Conservation (phyloP, 2,888 invertebrate species). For the Erynnis tages region DNA sequence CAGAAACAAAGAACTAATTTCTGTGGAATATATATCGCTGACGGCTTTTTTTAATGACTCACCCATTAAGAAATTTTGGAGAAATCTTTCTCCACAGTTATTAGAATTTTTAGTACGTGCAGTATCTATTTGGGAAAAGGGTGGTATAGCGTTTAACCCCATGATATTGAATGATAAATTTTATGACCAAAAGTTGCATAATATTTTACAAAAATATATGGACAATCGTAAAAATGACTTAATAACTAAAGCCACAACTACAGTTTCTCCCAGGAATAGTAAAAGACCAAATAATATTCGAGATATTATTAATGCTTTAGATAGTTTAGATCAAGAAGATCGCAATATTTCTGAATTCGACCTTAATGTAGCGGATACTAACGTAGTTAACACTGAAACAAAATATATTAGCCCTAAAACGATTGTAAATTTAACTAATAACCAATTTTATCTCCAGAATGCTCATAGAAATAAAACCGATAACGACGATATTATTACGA, state of each 20-base stretch:
- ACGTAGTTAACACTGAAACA: slow-evolving; percentile 2
- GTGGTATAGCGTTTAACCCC: slow-evolving; percentile 67
- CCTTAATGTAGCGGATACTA: slow-evolving; percentile 54
- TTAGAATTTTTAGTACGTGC: slow-evolving; percentile 59
- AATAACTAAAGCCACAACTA: slow-evolving; percentile 25
- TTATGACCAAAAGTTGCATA: slow-evolving; percentile 52
- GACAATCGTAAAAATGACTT: not conserved
- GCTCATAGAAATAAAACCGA: too few relatives aligned
- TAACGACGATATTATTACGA: not conserved
- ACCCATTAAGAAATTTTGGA: slow-evolving; percentile 59
- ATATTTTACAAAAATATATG: slow-evolving; percentile 46
- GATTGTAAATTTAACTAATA: too few relatives aligned
- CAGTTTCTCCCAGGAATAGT: slow-evolving; percentile 29
- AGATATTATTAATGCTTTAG: slow-evolving; percentile 64
- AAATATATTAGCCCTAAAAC: too few relatives aligned
- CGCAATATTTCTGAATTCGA: slow-evolving; percentile 41
- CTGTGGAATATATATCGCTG: slow-evolving; percentile 50
- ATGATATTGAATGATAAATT: slow-evolving; percentile 52
- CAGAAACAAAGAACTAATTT: slow-evolving; percentile 34
- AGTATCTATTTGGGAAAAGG: slow-evolving; percentile 68
- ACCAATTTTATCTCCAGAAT: too few relatives aligned
- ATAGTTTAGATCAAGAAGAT: slow-evolving; percentile 51
- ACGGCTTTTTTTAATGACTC: slow-evolving; percentile 57
- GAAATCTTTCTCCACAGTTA: slow-evolving; percentile 49
- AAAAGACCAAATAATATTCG: slow-evolving; percentile 62